Evolutionary conservation across 2,797 vertebrate genomes (phyloP), one percentile per base, ranked within the genome.

Genomic region (Alauda arvensis): DNA sequence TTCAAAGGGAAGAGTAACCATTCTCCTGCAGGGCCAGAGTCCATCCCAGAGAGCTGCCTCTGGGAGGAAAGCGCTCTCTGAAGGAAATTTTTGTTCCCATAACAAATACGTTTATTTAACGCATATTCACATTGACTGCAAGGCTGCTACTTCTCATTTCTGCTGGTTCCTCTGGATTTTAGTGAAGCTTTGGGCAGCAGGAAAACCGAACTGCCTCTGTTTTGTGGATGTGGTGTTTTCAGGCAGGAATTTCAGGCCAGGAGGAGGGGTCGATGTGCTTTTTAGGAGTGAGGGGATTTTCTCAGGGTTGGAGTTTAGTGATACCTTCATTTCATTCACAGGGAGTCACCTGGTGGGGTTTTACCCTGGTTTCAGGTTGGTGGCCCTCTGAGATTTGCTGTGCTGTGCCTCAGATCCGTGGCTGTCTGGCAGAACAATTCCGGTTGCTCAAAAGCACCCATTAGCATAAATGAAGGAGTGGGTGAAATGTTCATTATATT

Each of bases 401-500:
- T 61, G 87, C 77, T 4, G 5, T 52, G 77, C 92, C 62, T 82
- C 72, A 62, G 83, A 67, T 68, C 91, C 9, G 1, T 9, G 29
- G 66, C 89, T 93, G 92, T 86, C 93, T 91, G 89, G 76, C 85
- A 57, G 63, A 84, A 92, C 86, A 86, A 81, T 77, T 71, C 86
- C 59, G 78, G 91, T 86, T 92, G 88, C 91, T 94, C 66, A 52
- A 71, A 88, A 89, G 89, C 66, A 0, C 43, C 34, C 26, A 90
- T 87, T 84, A 92, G 93, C 92, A 84, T 88, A 92, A 89, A 77
- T 49, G 93, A 88, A 69, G 24, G 89, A 91, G 91, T 60, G 91
- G 93, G 92, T 93, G 94, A 86, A 91, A 79, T 25, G 87, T 92
- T 93, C 92, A 84, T 92, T 89, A 83, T 84, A 82, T 93, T 90